phyloP scores from a whole-genome alignment of 2,113 vertebrate genomes.

The Dolichallabes microphthalmus region DNA sequence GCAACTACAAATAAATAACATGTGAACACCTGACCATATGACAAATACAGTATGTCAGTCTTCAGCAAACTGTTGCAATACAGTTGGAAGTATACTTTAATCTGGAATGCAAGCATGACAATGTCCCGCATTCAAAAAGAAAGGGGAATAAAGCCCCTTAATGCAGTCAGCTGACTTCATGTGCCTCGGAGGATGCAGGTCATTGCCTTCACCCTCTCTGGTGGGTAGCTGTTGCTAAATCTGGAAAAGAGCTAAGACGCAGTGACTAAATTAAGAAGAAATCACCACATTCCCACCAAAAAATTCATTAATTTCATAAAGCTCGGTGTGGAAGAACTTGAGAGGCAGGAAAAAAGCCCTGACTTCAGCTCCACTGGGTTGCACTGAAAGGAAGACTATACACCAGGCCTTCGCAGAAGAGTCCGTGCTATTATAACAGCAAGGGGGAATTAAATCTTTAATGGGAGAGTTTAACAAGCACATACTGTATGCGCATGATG shows the following conservation, averaged over 20 bases:
- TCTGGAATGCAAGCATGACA: background rate
- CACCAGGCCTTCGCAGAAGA: background rate
- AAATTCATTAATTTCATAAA: too few species aligned
- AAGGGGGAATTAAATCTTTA: background rate
- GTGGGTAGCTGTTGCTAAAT: too few species aligned
- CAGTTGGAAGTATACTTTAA: background rate
- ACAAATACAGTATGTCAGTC: background rate
- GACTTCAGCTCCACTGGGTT: background rate
- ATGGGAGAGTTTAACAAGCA: background rate
- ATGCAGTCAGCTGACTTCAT: background rate
- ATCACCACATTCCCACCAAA: too few species aligned
- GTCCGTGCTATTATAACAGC: background rate
- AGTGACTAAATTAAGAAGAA: too few species aligned
- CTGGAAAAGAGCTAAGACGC: too few species aligned
- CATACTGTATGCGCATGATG: background rate
- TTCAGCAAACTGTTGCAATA: background rate
- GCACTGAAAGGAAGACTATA: background rate
- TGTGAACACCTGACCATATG: background rate
- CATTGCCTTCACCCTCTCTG: too few species aligned
- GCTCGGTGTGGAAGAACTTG: background rate
- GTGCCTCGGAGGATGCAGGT: too few species aligned
- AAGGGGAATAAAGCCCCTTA: background rate
- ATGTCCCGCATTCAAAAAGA: background rate
- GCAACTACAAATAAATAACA: background rate
- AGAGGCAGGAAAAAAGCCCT: background rate